These are phyloP conservation scores for Sitobion miscanthi DNA, from an alignment of 1,140 invertebrate species.

Conservation along the genomic window DNA sequence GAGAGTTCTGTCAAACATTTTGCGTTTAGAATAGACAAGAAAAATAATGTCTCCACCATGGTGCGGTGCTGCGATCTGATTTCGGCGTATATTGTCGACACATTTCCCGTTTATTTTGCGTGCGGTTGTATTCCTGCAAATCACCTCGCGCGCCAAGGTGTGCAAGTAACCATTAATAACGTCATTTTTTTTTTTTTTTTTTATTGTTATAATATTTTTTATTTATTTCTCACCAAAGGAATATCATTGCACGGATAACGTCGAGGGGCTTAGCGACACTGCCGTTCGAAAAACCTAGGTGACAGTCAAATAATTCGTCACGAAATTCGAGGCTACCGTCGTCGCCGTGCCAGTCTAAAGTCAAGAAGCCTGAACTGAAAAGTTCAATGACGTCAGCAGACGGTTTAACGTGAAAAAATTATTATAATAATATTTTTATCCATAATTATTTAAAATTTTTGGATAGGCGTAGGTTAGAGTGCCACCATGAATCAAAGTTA, in stretches of 20 bases:
- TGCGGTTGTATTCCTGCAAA: not conserved
- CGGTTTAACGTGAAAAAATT: not conserved
- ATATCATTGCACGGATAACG: not conserved
- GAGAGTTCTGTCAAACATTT: not conserved
- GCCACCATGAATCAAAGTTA: not conserved
- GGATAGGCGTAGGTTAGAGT: not conserved
- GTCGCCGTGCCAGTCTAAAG: not conserved
- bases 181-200: not conserved
- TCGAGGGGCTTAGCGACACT: not conserved
- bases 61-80: not conserved
- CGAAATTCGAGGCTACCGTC: not conserved
- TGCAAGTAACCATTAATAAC: constrained; percentile 9
- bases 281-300: not conserved
- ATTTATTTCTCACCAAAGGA: not conserved
- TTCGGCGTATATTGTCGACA: not conserved
- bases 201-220: not conserved
- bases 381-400: not conserved
- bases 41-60: not conserved
- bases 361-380: not conserved
- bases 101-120: not conserved
- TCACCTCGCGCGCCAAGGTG: not conserved
- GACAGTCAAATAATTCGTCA: constrained; percentile 11
- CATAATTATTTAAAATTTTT: not conserved
- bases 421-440: not conserved
- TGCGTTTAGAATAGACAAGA: not conserved